phyloP scores from a whole-genome alignment of 2,113 vertebrate species.

The Callospermophilus lateralis region DNA sequence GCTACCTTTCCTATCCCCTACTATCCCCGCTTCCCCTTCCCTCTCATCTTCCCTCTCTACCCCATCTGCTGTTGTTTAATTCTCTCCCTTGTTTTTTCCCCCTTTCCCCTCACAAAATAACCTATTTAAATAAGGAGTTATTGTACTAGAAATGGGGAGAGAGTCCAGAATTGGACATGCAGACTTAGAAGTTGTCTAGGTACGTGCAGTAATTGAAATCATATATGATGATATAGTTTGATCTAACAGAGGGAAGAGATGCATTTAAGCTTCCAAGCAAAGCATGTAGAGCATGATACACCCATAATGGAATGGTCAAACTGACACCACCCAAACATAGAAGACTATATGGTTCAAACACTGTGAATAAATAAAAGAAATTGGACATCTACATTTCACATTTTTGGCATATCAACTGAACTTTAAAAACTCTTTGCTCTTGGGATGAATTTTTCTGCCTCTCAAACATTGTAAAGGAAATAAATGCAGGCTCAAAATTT shows the following conservation, averaged over 20 bases:
- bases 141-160: slow-evolving; percentile 37
- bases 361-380: slow-evolving; percentile 10
- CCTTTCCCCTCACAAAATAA: too few relatives aligned
- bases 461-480: slow-evolving; percentile 50
- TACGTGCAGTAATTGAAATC: slow-evolving; percentile 40
- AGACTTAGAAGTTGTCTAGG: neutral
- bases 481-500: slow-evolving; percentile 24
- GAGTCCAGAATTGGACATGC: slow-evolving; percentile 32
- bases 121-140: slow-evolving; percentile 44
- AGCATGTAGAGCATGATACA: slow-evolving; percentile 1
- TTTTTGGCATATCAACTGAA: slow-evolving; percentile 48
- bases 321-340: neutral
- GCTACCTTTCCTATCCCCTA: too few relatives aligned
- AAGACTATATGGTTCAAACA: neutral
- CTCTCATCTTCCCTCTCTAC: too few relatives aligned
- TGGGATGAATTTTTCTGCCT: slow-evolving; percentile 28
- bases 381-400: neutral
- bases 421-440: slow-evolving; percentile 45
- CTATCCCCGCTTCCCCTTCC: too few relatives aligned
- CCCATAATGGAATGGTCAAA: slow-evolving; percentile 23
- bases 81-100: too few relatives aligned
- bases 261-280: slow-evolving; percentile 57
- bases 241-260: slow-evolving; percentile 8
- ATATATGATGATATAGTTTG: neutral
- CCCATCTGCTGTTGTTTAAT: too few relatives aligned